phyloP scores from a whole-genome alignment of 2,888 invertebrate genomes.

The Clistopyga incitator region DNA sequence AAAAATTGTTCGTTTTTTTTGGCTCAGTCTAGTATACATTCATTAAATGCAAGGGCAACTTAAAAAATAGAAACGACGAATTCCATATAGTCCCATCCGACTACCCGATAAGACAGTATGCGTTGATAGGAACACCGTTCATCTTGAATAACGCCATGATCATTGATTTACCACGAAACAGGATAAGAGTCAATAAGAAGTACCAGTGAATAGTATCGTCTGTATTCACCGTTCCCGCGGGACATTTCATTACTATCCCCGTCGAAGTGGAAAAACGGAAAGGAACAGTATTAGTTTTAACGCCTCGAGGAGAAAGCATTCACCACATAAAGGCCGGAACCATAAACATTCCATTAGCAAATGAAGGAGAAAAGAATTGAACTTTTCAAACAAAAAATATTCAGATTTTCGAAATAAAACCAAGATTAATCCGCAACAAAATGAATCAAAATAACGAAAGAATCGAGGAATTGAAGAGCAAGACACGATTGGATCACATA shows the following conservation, averaged over 20 bases:
- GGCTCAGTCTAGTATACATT: too few relatives aligned
- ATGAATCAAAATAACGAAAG: constrained; percentile 34
- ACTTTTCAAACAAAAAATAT: constrained; percentile 42
- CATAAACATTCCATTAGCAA: constrained; percentile 49
- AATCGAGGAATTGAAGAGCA: constrained; percentile 19
- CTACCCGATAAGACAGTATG: constrained; percentile 44
- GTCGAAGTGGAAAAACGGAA: constrained; percentile 44
- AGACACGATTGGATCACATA: constrained; percentile 24
- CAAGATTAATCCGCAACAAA: constrained; percentile 33
- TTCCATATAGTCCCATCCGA: constrained; percentile 54
- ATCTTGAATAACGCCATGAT: constrained; percentile 50
- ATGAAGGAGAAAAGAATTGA: constrained; percentile 50
- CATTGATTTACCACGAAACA: constrained; percentile 38
- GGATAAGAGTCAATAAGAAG: too few relatives aligned
- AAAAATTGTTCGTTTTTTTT: too few relatives aligned
- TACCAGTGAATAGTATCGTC: too few relatives aligned
- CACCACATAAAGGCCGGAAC: constrained; percentile 49
- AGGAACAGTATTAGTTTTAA: constrained; percentile 42
- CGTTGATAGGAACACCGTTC: constrained; percentile 56
- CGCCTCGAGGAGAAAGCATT: constrained; percentile 54
- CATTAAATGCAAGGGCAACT: constrained; percentile 47
- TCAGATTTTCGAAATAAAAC: constrained; percentile 42
- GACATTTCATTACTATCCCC: too few relatives aligned
- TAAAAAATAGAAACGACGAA: constrained; percentile 48
- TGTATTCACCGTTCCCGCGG: too few relatives aligned